phyloP scores from a whole-genome alignment of 2,113 vertebrate species.

The Dipodomys stephensi region DNA sequence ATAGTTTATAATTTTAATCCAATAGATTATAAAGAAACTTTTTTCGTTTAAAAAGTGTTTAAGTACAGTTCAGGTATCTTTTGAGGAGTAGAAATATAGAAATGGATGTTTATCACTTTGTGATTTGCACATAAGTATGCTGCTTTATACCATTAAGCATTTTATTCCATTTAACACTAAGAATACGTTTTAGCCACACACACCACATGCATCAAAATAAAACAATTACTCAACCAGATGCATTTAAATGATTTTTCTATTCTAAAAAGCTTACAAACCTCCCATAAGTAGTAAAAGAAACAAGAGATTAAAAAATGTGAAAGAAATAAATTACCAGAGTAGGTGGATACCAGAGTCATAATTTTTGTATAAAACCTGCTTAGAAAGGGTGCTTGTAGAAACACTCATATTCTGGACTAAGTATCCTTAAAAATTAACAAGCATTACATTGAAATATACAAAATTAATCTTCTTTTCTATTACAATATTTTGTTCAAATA shows the following conservation, averaged over 20 bases:
- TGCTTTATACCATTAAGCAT: background rate
- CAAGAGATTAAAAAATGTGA: background rate
- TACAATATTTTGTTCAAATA: background rate
- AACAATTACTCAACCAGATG: slow-evolving; percentile 1
- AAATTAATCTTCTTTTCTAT: background rate
- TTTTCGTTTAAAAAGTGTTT: background rate
- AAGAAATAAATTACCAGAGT: background rate
- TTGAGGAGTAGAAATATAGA: slow-evolving; percentile 18
- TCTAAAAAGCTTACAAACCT: slow-evolving; percentile 3
- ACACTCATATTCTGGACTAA: background rate
- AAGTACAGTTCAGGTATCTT: background rate
- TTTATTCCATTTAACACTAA: background rate
- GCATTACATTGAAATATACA: background rate
- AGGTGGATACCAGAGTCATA: background rate
- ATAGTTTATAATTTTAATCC: background rate
- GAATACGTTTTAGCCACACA: slow-evolving; percentile 21
- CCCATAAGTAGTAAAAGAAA: background rate
- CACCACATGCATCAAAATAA: background rate
- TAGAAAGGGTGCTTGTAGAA: background rate
- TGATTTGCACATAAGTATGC: slow-evolving; percentile 5
- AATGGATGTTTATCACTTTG: background rate
- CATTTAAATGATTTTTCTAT: slow-evolving; percentile 44
- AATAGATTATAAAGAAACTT: slow-evolving; percentile 27
- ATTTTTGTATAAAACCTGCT: background rate
- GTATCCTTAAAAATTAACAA: background rate